phyloP scores from a whole-genome alignment of 2,797 vertebrate genomes.

The Sebastes cheni region DNA sequence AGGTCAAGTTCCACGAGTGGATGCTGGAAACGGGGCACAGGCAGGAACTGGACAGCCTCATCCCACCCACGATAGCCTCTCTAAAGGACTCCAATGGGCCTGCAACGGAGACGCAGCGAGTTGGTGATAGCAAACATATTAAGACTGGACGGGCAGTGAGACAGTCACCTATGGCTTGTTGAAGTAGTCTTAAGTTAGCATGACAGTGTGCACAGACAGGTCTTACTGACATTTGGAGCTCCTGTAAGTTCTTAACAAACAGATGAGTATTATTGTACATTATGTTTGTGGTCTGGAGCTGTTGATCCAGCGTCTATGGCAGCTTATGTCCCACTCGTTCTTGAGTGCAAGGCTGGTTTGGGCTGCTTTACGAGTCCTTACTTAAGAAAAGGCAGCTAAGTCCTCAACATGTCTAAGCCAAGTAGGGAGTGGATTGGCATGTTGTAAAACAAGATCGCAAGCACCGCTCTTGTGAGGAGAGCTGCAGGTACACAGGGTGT shows the following conservation, averaged over 20 bases:
- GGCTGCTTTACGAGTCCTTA: background rate
- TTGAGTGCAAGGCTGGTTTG: background rate
- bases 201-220: background rate
- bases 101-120: conserved; percentile 48
- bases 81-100: conserved; percentile 43
- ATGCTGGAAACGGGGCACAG: conserved; percentile 87
- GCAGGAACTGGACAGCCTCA: conserved; percentile 92
- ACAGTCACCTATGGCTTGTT: conserved; percentile 50
- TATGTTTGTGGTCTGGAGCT: background rate
- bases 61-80: conserved; percentile 68
- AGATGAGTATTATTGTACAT: background rate
- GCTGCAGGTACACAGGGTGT: background rate
- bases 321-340: background rate
- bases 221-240: background rate
- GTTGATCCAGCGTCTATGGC: background rate
- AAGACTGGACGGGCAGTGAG: conserved; percentile 28
- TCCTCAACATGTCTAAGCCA: background rate
- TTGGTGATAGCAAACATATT: conserved; percentile 1
- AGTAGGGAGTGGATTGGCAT: conserved; percentile 22
- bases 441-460: conserved; percentile 11
- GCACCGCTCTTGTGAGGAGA: background rate
- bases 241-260: background rate
- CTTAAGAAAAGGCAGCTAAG: conserved; percentile 24
- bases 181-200: background rate
- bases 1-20: conserved; percentile 94